Evolutionary conservation across 1,140 invertebrate species (phyloP).

Genomic region (Steinernema khuongi): DNA sequence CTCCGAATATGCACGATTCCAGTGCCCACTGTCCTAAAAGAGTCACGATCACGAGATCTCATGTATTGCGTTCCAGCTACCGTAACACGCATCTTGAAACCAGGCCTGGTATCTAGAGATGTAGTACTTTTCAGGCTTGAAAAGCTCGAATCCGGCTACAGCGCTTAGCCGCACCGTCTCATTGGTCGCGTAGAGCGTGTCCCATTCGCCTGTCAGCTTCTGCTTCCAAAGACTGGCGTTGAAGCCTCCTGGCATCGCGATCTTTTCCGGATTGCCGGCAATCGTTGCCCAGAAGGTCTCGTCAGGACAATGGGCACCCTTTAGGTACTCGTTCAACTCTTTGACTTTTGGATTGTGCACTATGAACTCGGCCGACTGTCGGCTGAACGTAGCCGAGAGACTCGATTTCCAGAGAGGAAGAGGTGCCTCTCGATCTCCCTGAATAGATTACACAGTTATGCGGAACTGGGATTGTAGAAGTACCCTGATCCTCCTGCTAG

Average conservation of each 20-base stretch:
- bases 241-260: too few relatives aligned
- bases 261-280: constrained; percentile 9
- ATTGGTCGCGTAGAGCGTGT: not conserved
- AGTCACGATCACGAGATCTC: not conserved
- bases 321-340: constrained; percentile 23
- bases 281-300: too few relatives aligned
- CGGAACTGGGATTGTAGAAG: too few relatives aligned
- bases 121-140: constrained; percentile 12
- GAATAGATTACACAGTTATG: too few relatives aligned
- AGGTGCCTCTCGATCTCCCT: not conserved
- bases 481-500: too few relatives aligned
- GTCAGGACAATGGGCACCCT: constrained; percentile 11
- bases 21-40: constrained; percentile 11
- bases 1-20: constrained; percentile 48
- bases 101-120: constrained; percentile 33
- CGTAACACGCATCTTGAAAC: not conserved
- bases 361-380: constrained; percentile 34
- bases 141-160: not conserved
- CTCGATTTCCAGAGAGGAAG: constrained; percentile 30
- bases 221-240: too few relatives aligned
- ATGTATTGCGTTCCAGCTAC: too few relatives aligned
- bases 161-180: not conserved
- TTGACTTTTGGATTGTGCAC: not conserved
- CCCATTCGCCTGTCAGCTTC: not conserved
- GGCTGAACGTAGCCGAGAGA: constrained; percentile 30